Conservation (phyloP, 1,140 invertebrate species). For the Melipona quadrifasciata region DNA sequence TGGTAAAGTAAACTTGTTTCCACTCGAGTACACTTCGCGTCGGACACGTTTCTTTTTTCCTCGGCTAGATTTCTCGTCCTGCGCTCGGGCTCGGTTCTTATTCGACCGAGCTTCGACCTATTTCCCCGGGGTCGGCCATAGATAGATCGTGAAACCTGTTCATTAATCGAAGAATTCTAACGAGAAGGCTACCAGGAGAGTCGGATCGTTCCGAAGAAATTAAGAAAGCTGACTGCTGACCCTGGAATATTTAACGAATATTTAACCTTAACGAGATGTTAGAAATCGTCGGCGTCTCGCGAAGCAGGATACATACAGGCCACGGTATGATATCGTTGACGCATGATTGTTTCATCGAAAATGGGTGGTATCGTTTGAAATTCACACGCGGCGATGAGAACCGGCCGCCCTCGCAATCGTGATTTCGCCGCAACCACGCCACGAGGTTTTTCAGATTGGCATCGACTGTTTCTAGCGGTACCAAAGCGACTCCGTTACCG, state of each 20-base stretch:
- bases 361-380: conserved; percentile 30
- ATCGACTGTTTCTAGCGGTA: conserved; percentile 69
- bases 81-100: not conserved
- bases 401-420: not conserved
- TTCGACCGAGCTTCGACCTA: not conserved
- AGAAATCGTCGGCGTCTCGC: not conserved
- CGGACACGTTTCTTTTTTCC: too few species aligned
- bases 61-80: not conserved
- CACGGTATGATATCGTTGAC: not conserved
- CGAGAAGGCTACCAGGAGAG: conserved; percentile 3
- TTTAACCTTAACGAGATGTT: not conserved
- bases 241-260: not conserved
- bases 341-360: conserved; percentile 18
- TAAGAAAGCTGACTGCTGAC: not conserved
- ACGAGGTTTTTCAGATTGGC: conserved; percentile 60
- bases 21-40: not conserved
- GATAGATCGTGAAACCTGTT: conserved; percentile 22
- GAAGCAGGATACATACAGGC: not conserved
- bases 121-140: not conserved
- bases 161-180: conserved; percentile 28
- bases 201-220: not conserved
- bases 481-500: conserved; percentile 68
- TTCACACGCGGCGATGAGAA: conserved; percentile 15
- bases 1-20: not conserved
- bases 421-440: conserved; percentile 53